A percentile compares a stretch with the other conserved stretches of the same genome.
Evolutionary conservation across 1,140 invertebrate species (phyloP).

Genomic region (Sycophaga agraensis): DNA sequence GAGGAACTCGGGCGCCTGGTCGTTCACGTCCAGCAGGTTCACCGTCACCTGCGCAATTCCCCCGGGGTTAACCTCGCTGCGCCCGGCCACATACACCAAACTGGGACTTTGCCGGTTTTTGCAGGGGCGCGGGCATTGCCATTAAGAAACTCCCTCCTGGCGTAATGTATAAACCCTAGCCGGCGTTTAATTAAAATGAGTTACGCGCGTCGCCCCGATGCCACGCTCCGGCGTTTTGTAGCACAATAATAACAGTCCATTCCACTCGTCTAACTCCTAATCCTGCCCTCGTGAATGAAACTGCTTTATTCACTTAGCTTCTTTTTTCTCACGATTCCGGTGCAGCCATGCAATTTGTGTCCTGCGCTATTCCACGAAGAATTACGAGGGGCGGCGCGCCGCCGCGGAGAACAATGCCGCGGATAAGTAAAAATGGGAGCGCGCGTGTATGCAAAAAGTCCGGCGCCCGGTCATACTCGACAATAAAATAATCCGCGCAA

Average conservation of each 20-base stretch:
- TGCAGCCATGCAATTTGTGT: slow-evolving; percentile 3
- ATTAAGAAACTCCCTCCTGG: too few species aligned
- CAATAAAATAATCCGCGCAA: slow-evolving; percentile 19
- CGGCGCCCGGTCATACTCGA: not conserved
- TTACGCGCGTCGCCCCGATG: not conserved
- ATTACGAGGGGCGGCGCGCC: too few species aligned
- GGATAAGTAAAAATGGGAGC: slow-evolving; percentile 1
- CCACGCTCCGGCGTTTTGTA: not conserved
- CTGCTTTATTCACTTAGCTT: slow-evolving; percentile 2
- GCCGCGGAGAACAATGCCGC: not conserved
- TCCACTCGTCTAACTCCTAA: slow-evolving; percentile 14
- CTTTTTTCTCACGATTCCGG: slow-evolving; percentile 20
- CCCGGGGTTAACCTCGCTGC: too few species aligned
- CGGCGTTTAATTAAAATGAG: slow-evolving; percentile 2
- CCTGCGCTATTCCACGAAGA: not conserved
- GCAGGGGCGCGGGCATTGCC: too few species aligned
- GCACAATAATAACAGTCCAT: slow-evolving; percentile 7
- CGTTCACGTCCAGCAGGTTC: slow-evolving; percentile 89
- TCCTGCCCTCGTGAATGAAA: not conserved
- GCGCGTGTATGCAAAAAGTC: not conserved
- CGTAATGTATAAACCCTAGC: too few species aligned
- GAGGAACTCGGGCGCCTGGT: slow-evolving; percentile 89
- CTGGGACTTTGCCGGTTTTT: too few species aligned
- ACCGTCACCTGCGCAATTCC: slow-evolving; percentile 91
- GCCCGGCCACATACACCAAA: too few species aligned